Base-by-base conservation (phyloP, 2,113 vertebrate species). In the Syrrhaptes paradoxus region DNA sequence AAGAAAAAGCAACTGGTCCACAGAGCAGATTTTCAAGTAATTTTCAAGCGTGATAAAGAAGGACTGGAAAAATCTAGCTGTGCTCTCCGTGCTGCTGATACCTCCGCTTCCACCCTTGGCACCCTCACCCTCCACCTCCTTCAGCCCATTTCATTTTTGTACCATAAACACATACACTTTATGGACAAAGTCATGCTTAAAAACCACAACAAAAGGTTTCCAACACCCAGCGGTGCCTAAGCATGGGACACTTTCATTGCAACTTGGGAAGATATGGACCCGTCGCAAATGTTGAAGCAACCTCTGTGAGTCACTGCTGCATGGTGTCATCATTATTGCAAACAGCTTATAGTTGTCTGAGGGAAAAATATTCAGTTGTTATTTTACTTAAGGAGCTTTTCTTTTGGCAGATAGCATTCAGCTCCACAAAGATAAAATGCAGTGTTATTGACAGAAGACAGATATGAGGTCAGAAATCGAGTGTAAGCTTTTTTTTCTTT, bases 381-480 rank as follows among this genome's bases (percentile, higher is more conserved):
- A 36, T 43, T 76, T 87, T 55, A 62, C 57, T 87, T 92, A 90
- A 80, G 73, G 43, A 91, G 34, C 31, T 82, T 95, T 91, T 77
- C 46, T 76, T 68, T 72, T 0, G 1, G 38, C 52, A 48, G 75
- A 45, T 72, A 80, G 32, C 13, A 12, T 88, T 94, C 38, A 74
- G 31, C 70, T 92, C 67, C 8, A 3, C 62, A 62, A 74, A 96
- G 83, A 89, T 75, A 82, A 93, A 92, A 57, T 58, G 43, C 67
- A 89, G 34, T 71, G 75, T 85, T 93, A 86, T 46, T 93, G 83
- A 58, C 63, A 91, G 85, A 93, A 96, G 66, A 84, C 22, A 85
- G 32, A 71, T 85, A 28, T 95, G 90, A 88, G 89, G 70, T 87
- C 85, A 95, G 66, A 97, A 96, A 92, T 54, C 62, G 54, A 29